These are phyloP conservation scores for Lasioglossum lativentre DNA, from an alignment of 2,888 invertebrate genomes.

Conservation along the genomic window DNA sequence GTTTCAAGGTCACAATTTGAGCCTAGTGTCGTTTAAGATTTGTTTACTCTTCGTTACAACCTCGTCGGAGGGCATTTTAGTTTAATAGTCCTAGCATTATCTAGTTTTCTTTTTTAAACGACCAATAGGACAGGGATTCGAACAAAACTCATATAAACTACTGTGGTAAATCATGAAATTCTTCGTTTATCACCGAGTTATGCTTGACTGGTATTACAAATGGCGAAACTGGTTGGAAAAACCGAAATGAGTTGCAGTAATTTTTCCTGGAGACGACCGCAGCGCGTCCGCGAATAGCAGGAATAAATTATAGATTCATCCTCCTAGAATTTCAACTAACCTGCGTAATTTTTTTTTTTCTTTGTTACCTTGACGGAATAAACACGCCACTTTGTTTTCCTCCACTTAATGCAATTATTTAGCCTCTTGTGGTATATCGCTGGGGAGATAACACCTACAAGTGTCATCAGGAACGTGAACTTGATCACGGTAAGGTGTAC, in stretches of 20 bases:
- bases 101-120: neutral
- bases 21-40: neutral
- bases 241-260: neutral
- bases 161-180: neutral
- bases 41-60: neutral
- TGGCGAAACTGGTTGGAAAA: neutral
- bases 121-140: neutral
- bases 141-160: neutral
- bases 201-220: neutral
- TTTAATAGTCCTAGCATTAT: neutral
- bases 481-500: neutral
- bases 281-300: neutral
- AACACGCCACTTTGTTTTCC: conserved; percentile 12
- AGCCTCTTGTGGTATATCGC: conserved; percentile 11
- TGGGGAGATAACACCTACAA: neutral
- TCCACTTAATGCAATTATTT: conserved; percentile 28
- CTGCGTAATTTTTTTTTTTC: neutral
- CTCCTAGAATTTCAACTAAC: neutral
- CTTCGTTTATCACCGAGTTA: neutral
- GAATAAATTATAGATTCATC: conserved; percentile 18
- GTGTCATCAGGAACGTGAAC: neutral
- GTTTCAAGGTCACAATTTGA: neutral
- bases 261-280: neutral
- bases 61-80: neutral
- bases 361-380: too few relatives aligned